Conservation (phyloP, 2,888 invertebrate genomes). For the Tinea trinotella region DNA sequence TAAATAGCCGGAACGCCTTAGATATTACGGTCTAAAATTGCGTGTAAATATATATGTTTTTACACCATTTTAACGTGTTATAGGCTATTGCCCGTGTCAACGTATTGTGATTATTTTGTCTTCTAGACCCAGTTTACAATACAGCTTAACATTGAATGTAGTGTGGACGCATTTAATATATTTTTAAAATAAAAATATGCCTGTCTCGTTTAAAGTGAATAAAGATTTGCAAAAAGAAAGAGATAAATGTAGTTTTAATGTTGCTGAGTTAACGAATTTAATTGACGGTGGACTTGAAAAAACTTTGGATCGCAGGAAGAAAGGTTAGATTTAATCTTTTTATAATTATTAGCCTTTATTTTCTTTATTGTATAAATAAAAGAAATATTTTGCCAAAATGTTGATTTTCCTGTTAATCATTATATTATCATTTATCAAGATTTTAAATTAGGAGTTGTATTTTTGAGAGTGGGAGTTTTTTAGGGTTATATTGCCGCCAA, state of each 20-base stretch:
- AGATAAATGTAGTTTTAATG: conserved; percentile 78
- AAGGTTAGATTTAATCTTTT: conserved; percentile 34
- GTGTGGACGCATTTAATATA: not conserved
- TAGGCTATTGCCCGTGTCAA: not conserved
- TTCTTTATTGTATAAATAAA: not conserved
- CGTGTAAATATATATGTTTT: not conserved
- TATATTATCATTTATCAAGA: no score
- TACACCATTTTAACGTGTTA: not conserved
- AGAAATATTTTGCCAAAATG: no score
- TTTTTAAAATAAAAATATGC: not conserved
- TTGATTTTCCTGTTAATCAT: no score
- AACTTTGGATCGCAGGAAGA: conserved; percentile 74
- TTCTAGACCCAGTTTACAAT: not conserved
- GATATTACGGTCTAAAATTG: not conserved
- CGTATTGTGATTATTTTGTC: no score
- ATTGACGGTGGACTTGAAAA: conserved; percentile 82
- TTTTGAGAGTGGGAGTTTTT: no score
- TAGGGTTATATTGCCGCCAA: no score
- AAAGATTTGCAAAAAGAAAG: conserved; percentile 80
- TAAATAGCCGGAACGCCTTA: not conserved
- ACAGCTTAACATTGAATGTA: not conserved
- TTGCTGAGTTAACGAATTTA: conserved; percentile 80
- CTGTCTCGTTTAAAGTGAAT: conserved; percentile 50
- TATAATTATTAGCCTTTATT: not conserved
- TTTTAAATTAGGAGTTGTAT: no score